Evolutionary conservation across 2,888 invertebrate genomes (phyloP).

Genomic region (Scrobipalpa atriplicella): DNA sequence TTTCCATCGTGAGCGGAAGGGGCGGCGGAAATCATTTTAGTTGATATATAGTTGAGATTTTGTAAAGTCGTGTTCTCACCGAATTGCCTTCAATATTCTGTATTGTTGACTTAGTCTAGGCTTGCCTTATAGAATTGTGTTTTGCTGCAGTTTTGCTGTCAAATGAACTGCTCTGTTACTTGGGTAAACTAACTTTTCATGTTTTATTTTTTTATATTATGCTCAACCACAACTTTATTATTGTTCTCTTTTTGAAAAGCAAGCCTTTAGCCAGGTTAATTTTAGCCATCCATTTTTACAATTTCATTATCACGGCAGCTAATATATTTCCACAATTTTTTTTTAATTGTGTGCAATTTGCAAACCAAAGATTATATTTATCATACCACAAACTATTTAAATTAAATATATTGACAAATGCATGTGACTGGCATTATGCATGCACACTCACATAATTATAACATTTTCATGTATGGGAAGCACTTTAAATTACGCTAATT

Average conservation of each 20-base stretch:
- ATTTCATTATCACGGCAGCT: too few relatives aligned
- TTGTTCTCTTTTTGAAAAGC: neutral
- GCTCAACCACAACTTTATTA: neutral
- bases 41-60: too few relatives aligned
- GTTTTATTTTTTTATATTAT: neutral
- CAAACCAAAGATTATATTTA: neutral
- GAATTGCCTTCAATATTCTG: too few relatives aligned
- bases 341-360: too few relatives aligned
- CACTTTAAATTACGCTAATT: too few relatives aligned
- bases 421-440: neutral
- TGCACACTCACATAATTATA: neutral
- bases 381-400: neutral
- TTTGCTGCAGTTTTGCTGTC: constrained; percentile 13
- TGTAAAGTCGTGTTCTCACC: too few relatives aligned
- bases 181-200: neutral
- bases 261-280: too few relatives aligned
- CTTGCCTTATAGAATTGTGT: neutral
- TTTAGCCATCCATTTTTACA: too few relatives aligned
- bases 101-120: neutral
- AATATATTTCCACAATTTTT: too few relatives aligned
- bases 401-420: neutral
- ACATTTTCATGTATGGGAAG: too few relatives aligned
- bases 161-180: constrained; percentile 13
- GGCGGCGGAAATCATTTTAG: too few relatives aligned
- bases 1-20: too few relatives aligned